Evolutionary conservation across 1,140 invertebrate species (phyloP).

Genomic region (Zaprionus inermis): DNA sequence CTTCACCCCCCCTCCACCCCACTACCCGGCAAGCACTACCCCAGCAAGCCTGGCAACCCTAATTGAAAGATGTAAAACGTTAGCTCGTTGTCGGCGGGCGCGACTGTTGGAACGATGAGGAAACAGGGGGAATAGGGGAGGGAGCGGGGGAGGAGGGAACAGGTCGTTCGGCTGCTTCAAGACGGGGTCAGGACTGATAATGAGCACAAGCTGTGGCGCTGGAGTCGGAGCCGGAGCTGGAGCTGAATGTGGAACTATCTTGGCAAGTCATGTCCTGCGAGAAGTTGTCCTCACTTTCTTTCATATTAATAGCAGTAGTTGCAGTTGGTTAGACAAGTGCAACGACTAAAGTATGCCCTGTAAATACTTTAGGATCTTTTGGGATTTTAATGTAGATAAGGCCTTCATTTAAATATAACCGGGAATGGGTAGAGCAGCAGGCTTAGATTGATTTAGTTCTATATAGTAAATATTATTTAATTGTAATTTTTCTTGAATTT

Average conservation of each 20-base stretch:
- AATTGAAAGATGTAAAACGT: conserved; percentile 69
- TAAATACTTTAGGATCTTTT: background rate
- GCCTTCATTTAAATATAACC: too few species aligned
- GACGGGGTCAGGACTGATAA: conserved; percentile 33
- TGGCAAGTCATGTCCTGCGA: conserved; percentile 40
- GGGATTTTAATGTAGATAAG: too few species aligned
- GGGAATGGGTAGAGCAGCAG: too few species aligned
- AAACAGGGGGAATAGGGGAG: background rate
- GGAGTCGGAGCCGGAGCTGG: background rate
- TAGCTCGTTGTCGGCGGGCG: conserved; percentile 50
- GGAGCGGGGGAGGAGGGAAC: background rate
- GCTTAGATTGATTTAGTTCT: too few species aligned
- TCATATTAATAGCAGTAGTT: conserved; percentile 32
- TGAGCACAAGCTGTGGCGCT: conserved; percentile 44
- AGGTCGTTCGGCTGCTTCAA: background rate
- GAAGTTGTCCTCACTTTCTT: conserved; percentile 38
- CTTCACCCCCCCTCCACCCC: background rate
- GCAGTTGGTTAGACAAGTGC: background rate
- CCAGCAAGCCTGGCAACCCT: conserved; percentile 39
- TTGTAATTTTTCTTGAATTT: too few species aligned
- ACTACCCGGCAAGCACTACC: too few species aligned
- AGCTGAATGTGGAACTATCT: conserved; percentile 37
- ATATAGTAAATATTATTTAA: too few species aligned
- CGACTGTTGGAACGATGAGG: background rate
- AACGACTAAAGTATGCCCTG: conserved; percentile 2